Evolutionary conservation across 2,888 invertebrate genomes (phyloP).

Genomic region (Liopterus haemorrhoidalis): DNA sequence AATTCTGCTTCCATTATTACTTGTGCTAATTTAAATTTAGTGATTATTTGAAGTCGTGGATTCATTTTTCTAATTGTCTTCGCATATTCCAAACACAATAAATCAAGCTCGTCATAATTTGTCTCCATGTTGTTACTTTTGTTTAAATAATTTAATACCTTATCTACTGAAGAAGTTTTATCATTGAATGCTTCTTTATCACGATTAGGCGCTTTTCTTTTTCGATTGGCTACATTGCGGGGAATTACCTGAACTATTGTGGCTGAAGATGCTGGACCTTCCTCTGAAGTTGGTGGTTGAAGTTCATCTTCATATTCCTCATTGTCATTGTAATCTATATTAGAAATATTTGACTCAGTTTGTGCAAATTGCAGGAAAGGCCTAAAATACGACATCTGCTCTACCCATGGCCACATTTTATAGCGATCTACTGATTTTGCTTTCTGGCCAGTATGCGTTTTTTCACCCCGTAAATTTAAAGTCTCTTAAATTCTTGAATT

Average conservation of each 20-base stretch:
- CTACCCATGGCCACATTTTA: slow-evolving; percentile 17
- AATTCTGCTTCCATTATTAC: slow-evolving; percentile 16
- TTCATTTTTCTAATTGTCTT: slow-evolving; percentile 3
- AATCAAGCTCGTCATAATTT: slow-evolving; percentile 12
- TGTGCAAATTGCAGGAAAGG: slow-evolving; percentile 20
- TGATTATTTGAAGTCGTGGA: slow-evolving; percentile 3
- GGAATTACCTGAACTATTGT: neutral
- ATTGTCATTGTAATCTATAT: neutral
- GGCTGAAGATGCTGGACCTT: too few species aligned
- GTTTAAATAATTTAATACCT: slow-evolving; percentile 11
- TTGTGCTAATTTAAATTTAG: slow-evolving; percentile 12
- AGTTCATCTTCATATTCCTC: neutral
- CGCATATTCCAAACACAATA: slow-evolving; percentile 9
- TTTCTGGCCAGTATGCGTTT: slow-evolving; percentile 12
- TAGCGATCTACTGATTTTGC: slow-evolving; percentile 15
- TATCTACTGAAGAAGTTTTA: slow-evolving; percentile 8
- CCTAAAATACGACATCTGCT: slow-evolving; percentile 20
- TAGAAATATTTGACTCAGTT: slow-evolving; percentile 19
- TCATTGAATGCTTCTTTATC: neutral
- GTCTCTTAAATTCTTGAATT: slow-evolving; percentile 15
- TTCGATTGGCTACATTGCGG: neutral
- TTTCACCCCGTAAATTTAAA: slow-evolving; percentile 4
- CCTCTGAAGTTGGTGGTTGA: too few species aligned
- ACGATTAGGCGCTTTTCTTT: slow-evolving; percentile 4
- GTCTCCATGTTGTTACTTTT: neutral